Conservation (phyloP, 1,140 invertebrate genomes). For the Brachionus calyciflorus region DNA sequence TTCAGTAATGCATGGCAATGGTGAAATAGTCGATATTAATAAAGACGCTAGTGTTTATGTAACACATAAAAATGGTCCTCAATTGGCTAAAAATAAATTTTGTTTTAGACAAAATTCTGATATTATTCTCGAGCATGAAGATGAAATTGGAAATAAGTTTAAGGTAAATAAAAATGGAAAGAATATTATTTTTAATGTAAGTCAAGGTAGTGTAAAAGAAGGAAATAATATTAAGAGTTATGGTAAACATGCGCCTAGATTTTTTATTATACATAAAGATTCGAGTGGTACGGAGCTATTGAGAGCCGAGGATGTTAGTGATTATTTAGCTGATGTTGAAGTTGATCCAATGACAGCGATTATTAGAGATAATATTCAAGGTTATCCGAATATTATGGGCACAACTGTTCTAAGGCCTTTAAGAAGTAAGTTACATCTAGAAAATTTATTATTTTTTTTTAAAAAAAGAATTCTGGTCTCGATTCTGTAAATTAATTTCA, state of each 20-base stretch:
- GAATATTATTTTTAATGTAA: constrained; percentile 12
- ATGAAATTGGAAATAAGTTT: constrained; percentile 36
- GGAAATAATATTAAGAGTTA: constrained; percentile 14
- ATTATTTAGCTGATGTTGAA: constrained; percentile 51
- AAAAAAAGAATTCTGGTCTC: not conserved
- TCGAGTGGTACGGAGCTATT: constrained; percentile 58
- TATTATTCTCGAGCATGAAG: constrained; percentile 20
- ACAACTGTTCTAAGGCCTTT: constrained; percentile 46
- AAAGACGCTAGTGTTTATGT: constrained; percentile 13
- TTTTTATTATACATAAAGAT: constrained; percentile 58
- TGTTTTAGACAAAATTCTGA: constrained; percentile 13
- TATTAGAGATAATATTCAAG: constrained; percentile 54
- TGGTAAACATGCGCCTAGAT: constrained; percentile 47
- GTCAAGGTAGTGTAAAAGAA: not conserved
- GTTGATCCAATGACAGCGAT: constrained; percentile 56
- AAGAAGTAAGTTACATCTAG: not conserved
- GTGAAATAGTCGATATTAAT: constrained; percentile 52
- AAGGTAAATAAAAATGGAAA: constrained; percentile 32
- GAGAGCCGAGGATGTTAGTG: constrained; percentile 55
- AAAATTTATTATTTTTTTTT: not conserved
- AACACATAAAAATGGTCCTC: constrained; percentile 18
- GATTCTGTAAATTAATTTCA: no score
- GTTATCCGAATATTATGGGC: constrained; percentile 44
- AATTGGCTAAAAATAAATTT: constrained; percentile 35
- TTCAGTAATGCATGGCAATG: constrained; percentile 54